Conservation (phyloP, 2,888 invertebrate genomes). For the Dynastes maya region DNA sequence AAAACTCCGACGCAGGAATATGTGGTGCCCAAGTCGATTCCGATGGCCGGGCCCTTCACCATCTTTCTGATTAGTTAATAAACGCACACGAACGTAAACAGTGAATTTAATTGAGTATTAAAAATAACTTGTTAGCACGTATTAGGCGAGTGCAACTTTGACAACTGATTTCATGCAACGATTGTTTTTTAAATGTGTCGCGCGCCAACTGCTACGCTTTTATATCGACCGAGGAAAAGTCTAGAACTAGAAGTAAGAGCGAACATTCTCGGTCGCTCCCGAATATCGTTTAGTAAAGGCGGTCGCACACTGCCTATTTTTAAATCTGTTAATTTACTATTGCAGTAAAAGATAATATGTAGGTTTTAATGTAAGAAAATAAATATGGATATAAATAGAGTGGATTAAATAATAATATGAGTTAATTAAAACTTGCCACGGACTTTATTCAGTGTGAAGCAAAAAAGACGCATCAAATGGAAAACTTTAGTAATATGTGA, state of each 20-base stretch:
- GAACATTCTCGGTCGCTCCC: slow-evolving; percentile 4
- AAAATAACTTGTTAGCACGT: not conserved
- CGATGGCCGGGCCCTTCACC: slow-evolving; percentile 76
- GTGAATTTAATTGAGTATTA: not conserved
- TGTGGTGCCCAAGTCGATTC: slow-evolving; percentile 78
- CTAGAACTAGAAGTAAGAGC: slow-evolving; percentile 18
- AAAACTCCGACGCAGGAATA: slow-evolving; percentile 86
- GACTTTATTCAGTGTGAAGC: no score
- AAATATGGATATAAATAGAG: not conserved
- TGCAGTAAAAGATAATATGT: not conserved
- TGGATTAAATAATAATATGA: no score
- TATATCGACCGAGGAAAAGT: slow-evolving; percentile 22
- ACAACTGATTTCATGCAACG: slow-evolving; percentile 32
- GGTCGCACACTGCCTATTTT: not conserved
- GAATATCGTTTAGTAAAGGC: not conserved
- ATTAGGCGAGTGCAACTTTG: slow-evolving; percentile 12
- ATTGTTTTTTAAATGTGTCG: slow-evolving; percentile 34
- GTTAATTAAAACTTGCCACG: no score
- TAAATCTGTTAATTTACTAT: slow-evolving; percentile 15
- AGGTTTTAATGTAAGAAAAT: not conserved
- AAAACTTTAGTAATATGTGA: no score
- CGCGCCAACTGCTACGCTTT: slow-evolving; percentile 17
- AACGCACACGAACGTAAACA: not conserved
- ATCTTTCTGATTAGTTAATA: slow-evolving; percentile 57
- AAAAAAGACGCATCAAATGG: no score